Evolutionary conservation across 2,113 vertebrate species (phyloP).

Genomic region (Sakesphorus luctuosus): DNA sequence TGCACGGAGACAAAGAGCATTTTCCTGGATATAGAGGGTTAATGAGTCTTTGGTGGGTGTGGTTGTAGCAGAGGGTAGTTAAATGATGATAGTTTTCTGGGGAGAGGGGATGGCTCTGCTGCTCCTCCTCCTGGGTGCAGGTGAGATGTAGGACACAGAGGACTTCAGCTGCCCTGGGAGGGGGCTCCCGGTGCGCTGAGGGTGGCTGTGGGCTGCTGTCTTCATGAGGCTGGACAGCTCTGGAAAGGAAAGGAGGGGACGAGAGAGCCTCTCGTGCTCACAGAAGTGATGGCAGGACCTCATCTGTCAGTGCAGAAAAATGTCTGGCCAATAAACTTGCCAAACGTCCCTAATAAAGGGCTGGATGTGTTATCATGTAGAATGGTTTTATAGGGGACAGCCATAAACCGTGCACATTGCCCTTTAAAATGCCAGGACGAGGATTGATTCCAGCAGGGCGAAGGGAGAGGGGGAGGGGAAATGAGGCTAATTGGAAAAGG

Average conservation of each 20-base stretch:
- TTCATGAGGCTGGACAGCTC: rapidly evolving
- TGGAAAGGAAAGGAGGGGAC: not conserved
- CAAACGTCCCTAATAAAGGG: slow-evolving; percentile 67
- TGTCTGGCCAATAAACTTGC: slow-evolving; percentile 70
- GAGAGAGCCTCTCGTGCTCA: not conserved
- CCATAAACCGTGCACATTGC: slow-evolving; percentile 66
- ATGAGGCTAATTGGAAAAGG: slow-evolving; percentile 55
- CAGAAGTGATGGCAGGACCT: slow-evolving; percentile 61
- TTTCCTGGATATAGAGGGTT: not conserved
- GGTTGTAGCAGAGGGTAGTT: not conserved
- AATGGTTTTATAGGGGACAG: slow-evolving; percentile 65
- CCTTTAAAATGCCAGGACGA: slow-evolving; percentile 70
- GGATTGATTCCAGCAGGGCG: slow-evolving; percentile 43
- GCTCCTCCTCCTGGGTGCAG: not conserved
- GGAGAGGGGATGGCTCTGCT: not conserved
- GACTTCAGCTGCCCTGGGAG: not conserved
- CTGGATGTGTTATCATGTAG: slow-evolving; percentile 68
- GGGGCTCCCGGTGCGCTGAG: not conserved
- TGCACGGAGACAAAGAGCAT: rapidly evolving
- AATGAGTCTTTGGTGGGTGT: not conserved
- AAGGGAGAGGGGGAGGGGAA: slow-evolving; percentile 38
- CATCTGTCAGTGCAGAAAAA: slow-evolving; percentile 58
- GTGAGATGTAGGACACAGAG: not conserved
- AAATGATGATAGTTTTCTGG: not conserved
- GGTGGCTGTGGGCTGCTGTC: not conserved